A percentile compares a stretch with the other conserved stretches of the same genome.
Evolutionary conservation across 2,113 vertebrate genomes (phyloP).

Genomic region (Regulus satrapa): DNA sequence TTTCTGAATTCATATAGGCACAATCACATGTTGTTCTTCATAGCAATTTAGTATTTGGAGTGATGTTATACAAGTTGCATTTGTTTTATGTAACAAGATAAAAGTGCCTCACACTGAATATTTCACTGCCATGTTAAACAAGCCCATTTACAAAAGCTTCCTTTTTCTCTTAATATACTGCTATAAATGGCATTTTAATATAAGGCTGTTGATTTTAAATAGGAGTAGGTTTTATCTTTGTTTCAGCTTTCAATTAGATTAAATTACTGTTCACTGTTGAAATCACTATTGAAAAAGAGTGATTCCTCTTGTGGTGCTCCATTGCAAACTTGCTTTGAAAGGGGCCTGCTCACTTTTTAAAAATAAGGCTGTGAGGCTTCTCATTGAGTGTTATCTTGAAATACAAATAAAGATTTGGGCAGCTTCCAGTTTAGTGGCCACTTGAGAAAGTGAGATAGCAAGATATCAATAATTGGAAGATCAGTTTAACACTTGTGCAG

Average conservation of each 20-base stretch:
- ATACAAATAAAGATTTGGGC: neutral
- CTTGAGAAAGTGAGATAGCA: neutral
- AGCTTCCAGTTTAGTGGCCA: neutral
- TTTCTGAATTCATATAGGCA: conserved; percentile 22
- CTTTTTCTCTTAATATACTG: conserved; percentile 50
- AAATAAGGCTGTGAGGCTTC: neutral
- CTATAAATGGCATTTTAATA: neutral
- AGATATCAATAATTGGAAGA: neutral
- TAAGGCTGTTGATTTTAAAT: neutral
- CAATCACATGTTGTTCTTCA: neutral
- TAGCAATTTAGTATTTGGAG: neutral
- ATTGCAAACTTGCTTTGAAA: neutral
- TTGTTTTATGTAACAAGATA: conserved; percentile 46
- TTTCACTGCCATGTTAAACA: conserved; percentile 49
- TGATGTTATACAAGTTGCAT: neutral
- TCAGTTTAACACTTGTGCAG: neutral
- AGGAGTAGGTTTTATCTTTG: neutral
- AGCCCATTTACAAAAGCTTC: conserved; percentile 6
- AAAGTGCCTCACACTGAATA: neutral
- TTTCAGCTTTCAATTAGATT: neutral
- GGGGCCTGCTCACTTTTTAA: neutral
- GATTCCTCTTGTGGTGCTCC: neutral
- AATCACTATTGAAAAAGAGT: neutral
- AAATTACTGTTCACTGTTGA: neutral
- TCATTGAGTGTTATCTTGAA: neutral